Base-by-base conservation (phyloP, 1,140 invertebrate species). In the Orussus abietinus region DNA sequence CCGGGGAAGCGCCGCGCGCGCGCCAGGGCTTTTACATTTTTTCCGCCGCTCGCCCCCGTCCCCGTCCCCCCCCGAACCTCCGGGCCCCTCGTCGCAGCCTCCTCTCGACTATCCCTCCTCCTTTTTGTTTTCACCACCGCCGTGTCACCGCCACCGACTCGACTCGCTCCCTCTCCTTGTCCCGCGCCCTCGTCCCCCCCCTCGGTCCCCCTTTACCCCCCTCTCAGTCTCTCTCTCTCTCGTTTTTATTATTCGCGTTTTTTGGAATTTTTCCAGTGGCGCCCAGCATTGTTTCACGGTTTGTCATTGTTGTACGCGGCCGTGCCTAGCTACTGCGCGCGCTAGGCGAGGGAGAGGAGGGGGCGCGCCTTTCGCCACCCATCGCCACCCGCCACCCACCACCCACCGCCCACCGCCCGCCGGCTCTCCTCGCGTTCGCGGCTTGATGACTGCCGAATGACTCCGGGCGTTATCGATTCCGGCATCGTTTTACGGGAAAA, bases 211-310 rank as follows among this genome's bases (percentile, higher is more conserved):
- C 21, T 31, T 45, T 32, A 28, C 9, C 14, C 17, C 29, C 11
- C 15, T 31, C 21, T 57, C 49, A 47, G 32, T 49, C 43, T 53
- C 48, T 26, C 36, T 47, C 32, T 52, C 45, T 47, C 31, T 64
- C 66, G 61, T 66, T 70, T 68, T 68, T 65, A 67, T 69, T 70
- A 68, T 68, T 66, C 64, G 47, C 61, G 58, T 70, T 73, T 72
- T 71, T 69, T 68, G 68, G 64, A 72, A 70, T 72, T 74, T 72
- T 74, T 71, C 69, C 69, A 72, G 69, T 71, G 57, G 62, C 64
- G 57, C 64, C 63, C 60, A 58, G 69, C 65, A 73, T 72, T 72
- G 69, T 73, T 70, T 68, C 65, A 64, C 62, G 59, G 64, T 66
- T 69, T 69, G 69, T 72, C 70, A 73, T 73, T 72, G 69, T 73